Percentiles rank a stretch among this genome's conserved stretches.
These are phyloP conservation scores for Tromatobia lineatoria DNA, from an alignment of 2,888 invertebrate species.

Conservation along the genomic window DNA sequence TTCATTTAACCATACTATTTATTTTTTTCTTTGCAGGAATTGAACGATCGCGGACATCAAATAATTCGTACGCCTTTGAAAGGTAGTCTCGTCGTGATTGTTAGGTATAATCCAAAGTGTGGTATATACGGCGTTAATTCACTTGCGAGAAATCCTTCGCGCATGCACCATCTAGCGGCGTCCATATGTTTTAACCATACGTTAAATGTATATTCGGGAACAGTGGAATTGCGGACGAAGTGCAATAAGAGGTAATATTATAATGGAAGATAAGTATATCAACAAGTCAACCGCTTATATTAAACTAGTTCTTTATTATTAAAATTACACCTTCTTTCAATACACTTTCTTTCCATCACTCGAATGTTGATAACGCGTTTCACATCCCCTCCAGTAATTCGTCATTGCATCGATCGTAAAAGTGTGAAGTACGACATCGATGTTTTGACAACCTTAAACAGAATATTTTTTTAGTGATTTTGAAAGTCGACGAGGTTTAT, in stretches of 20 bases:
- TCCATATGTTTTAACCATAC: too few relatives aligned
- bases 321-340: neutral
- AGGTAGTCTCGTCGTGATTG: too few relatives aligned
- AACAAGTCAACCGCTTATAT: neutral
- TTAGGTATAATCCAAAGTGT: too few relatives aligned
- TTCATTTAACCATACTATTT: too few relatives aligned
- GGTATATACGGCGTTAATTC: too few relatives aligned
- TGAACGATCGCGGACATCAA: too few relatives aligned
- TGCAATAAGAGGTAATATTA: neutral
- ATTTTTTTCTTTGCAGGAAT: too few relatives aligned
- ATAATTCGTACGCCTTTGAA: too few relatives aligned
- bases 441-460: slow-evolving; percentile 32
- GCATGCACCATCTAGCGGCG: too few relatives aligned
- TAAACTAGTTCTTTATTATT: neutral
- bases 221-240: too few relatives aligned
- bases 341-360: neutral
- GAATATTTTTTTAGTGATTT: neutral
- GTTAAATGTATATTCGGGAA: too few relatives aligned
- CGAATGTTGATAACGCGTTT: neutral
- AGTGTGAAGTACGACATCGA: slow-evolving; percentile 52
- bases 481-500: neutral
- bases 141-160: too few relatives aligned
- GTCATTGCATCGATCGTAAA: slow-evolving; percentile 32
- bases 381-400: neutral
- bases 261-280: neutral